A percentile compares a stretch with the other conserved stretches of the same genome.
Evolutionary conservation across 2,113 vertebrate genomes (phyloP).

Genomic region (Chauna torquata): DNA sequence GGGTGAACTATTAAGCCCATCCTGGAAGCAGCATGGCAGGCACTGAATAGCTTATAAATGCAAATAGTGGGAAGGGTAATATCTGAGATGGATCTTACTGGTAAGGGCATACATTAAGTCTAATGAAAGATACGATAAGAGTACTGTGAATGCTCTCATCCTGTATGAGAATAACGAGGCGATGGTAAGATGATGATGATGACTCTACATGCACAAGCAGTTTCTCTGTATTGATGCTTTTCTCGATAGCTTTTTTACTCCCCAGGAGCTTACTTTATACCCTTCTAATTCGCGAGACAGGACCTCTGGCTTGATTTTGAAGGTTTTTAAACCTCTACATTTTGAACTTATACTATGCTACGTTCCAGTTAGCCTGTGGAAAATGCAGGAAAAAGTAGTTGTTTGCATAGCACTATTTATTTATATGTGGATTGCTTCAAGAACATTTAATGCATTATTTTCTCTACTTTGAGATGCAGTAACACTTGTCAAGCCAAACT

Average conservation of each 20-base stretch:
- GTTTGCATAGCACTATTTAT: not conserved
- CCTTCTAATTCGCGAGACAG: not conserved
- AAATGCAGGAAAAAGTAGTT: not conserved
- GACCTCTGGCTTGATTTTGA: not conserved
- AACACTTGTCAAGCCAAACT: not conserved
- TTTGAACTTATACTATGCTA: not conserved
- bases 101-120: not conserved
- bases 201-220: rapidly evolving
- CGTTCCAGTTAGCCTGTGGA: not conserved
- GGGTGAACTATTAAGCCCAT: not conserved
- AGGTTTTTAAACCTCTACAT: not conserved
- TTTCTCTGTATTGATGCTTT: not conserved
- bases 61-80: not conserved
- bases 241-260: not conserved
- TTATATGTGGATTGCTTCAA: not conserved
- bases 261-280: not conserved
- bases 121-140: not conserved
- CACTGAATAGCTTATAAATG: not conserved
- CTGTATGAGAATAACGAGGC: not conserved
- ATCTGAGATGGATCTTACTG: not conserved
- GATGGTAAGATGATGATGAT: not conserved
- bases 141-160: not conserved
- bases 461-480: not conserved
- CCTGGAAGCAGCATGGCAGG: not conserved
- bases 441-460: not conserved